A percentile compares a stretch with the other conserved stretches of the same genome.
Evolutionary conservation across 2,888 invertebrate genomes (phyloP).

Genomic region (Lymantria monacha): DNA sequence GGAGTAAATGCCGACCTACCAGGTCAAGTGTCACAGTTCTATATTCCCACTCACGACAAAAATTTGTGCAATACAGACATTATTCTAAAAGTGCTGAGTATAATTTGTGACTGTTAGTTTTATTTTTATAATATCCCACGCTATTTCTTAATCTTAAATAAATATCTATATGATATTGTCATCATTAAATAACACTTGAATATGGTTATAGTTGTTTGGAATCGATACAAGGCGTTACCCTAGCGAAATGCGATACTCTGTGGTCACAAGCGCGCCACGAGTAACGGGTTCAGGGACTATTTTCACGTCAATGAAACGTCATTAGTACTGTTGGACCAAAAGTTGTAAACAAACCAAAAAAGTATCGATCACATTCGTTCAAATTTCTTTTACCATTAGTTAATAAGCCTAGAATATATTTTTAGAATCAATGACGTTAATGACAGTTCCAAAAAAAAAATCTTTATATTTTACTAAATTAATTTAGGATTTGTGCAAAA

Average conservation of each 20-base stretch:
- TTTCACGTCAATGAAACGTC: neutral
- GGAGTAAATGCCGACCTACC: too few species aligned
- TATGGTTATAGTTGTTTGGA: constrained; percentile 20
- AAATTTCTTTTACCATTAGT: neutral
- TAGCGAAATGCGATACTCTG: constrained; percentile 26
- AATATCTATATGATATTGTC: too few species aligned
- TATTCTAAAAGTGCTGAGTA: too few species aligned
- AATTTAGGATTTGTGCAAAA: too few species aligned
- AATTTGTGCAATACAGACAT: too few species aligned
- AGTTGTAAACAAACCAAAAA: constrained; percentile 3
- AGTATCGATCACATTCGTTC: neutral
- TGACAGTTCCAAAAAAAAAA: neutral
- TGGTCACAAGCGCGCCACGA: constrained; percentile 16
- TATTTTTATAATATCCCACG: too few species aligned
- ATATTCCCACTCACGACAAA: too few species aligned
- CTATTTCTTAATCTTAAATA: too few species aligned
- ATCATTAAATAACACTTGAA: constrained; percentile 9
- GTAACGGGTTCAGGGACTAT: constrained; percentile 25
- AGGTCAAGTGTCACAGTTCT: too few species aligned
- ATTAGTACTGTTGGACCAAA: neutral
- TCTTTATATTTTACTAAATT: too few species aligned
- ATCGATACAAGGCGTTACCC: constrained; percentile 33
- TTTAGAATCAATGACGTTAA: neutral
- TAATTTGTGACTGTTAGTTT: too few species aligned
- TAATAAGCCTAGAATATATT: too few species aligned